phyloP scores from a whole-genome alignment of 2,113 vertebrate species.

The Caranx melampygus region DNA sequence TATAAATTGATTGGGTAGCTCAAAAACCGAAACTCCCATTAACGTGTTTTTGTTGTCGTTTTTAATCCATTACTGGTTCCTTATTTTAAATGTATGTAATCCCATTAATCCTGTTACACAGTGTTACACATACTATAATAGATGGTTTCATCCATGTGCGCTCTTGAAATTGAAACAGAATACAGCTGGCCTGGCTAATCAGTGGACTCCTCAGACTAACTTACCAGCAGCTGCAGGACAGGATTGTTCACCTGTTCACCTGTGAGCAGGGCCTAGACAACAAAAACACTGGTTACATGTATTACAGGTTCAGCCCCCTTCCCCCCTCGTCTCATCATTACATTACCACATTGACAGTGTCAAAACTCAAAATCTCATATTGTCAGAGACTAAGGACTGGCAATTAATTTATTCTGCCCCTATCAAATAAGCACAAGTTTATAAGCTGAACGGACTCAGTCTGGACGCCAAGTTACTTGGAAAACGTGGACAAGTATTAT shows the following conservation, averaged over 20 bases:
- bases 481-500: neutral
- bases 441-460: neutral
- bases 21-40: neutral
- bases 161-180: neutral
- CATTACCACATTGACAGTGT: conserved; percentile 4
- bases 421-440: neutral
- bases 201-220: conserved; percentile 12
- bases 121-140: neutral
- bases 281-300: conserved; percentile 3
- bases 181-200: neutral
- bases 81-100: neutral
- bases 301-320: neutral
- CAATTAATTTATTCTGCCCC: neutral
- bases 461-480: neutral
- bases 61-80: neutral
- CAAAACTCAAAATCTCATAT: conserved; percentile 12
- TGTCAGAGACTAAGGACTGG: neutral
- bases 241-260: conserved; percentile 31
- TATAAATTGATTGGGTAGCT: too few species aligned
- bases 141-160: neutral
- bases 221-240: conserved; percentile 77
- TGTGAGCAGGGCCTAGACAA: conserved; percentile 63
- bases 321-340: conserved; percentile 8
- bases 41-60: too few species aligned
- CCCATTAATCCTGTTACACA: neutral